These are phyloP conservation scores for Oscheius sp. DNA, from an alignment of 1,140 invertebrate species.

Conservation along the genomic window DNA sequence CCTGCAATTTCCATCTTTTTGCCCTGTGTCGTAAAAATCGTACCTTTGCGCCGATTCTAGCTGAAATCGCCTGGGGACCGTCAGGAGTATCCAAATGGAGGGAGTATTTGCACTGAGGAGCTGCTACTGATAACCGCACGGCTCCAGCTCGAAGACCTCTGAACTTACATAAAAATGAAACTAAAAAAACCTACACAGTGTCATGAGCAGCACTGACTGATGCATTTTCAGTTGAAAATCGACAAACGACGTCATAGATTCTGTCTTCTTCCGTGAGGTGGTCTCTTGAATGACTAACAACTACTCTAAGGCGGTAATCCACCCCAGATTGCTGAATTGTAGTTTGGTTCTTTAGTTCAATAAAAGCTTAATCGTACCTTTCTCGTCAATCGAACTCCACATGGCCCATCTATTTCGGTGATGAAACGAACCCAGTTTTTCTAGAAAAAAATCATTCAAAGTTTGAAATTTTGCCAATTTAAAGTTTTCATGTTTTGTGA, in stretches of 20 bases:
- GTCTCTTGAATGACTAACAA: background rate
- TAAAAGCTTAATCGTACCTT: background rate
- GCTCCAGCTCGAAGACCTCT: slow-evolving; percentile 9
- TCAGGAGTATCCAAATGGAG: slow-evolving; percentile 10
- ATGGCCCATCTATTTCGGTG: background rate
- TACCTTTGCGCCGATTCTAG: slow-evolving; percentile 10
- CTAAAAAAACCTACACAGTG: slow-evolving; percentile 7
- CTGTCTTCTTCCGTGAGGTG: slow-evolving; percentile 19
- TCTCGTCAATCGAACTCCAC: background rate
- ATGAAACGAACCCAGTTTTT: no score
- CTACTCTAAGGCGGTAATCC: background rate
- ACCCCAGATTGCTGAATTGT: background rate
- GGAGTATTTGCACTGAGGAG: slow-evolving; percentile 23
- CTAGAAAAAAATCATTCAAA: no score
- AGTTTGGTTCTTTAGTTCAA: background rate
- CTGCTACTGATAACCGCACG: background rate
- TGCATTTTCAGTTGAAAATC: slow-evolving; percentile 13
- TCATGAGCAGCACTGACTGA: slow-evolving; percentile 16
- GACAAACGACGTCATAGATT: slow-evolving; percentile 28
- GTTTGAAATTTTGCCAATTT: no score
- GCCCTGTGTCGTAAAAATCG: background rate
- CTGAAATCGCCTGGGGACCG: slow-evolving; percentile 10
- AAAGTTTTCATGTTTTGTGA: no score
- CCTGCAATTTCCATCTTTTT: slow-evolving; percentile 9
- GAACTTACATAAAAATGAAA: background rate